Evolutionary conservation across 2,888 invertebrate genomes (phyloP), one percentile per base, ranked within the genome.

Genomic region (Heteromyza rotundicornis): DNA sequence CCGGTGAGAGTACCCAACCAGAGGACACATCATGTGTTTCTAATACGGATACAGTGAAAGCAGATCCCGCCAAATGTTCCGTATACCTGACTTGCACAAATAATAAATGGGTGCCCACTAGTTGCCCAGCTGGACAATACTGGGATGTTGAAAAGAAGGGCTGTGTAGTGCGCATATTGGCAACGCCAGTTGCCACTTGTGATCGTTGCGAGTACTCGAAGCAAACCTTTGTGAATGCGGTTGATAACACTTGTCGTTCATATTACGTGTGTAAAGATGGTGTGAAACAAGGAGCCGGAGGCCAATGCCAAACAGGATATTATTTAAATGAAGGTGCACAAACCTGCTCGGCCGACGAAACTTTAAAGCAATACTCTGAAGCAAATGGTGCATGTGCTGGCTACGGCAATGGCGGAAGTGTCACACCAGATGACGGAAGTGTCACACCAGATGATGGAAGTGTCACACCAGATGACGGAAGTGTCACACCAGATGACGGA

Each of bases 141-240:
- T 71, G 35, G 24, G 65, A 71, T 59, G 59, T 60, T 2, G 2
- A n/a, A 5, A 24, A 7, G 1, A n/a, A 53, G 2, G 16, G 12
- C 8, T 73, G 73, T 20, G 40, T 49, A 2, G 3, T 44, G 7
- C 71, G 73, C 5, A 50, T 61, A 47, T 1, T 47, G 16, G 73
- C 69, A 10, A 56, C 27, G 17, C 27, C 70, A 0, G 16, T 50
- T 1, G 51, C 57, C 8, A 52, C 63, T 3, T 75, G 75, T 56
- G 56, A 74, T 54, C 70, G 74, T 23, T 75, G 75, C 27, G 63
- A 72, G 32, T 66, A 47, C 27, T 62, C 67, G 1, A 60, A 23
- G 0, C n/a, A 62, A 1, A 20, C 59, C 24, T 75, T 71, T 59
- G 73, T 71, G 8, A 75, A 74, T 61, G 55, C 64, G 2, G 69